Base-by-base conservation (phyloP, 2,113 vertebrate species). In the Daubentonia madagascariensis region DNA sequence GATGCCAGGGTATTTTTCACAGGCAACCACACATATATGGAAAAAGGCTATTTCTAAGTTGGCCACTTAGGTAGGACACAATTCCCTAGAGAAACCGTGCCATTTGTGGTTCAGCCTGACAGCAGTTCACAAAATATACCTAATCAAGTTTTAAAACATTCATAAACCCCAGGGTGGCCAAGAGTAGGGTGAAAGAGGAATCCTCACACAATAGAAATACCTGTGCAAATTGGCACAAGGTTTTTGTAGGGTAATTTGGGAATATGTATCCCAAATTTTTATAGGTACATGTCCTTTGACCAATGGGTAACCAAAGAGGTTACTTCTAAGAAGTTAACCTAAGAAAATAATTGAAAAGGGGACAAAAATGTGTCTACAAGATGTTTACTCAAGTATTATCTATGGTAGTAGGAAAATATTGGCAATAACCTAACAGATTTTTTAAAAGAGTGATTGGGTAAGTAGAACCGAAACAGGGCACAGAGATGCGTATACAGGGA, bases 331-430 rank as follows among this genome's bases (percentile, higher is more conserved):
- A 95, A 73, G 43, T 65, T 89, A 73, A 45, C 43, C 30, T 63
- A 68, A 91, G 63, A 76, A 89, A 85, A 95, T 93, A 89, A 83
- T 37, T 91, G n/a, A 73, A 93, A 84, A 72, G 22, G 10, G 3
- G 18, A 61, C 57, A 68, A 92, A 97, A n/a, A 35, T n/a, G 14
- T 65, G 13, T 57, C 10, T 67, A 37, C 3, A 65, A 48, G 22
- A 89, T 61, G 14, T 76, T 94, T 85, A 88, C 48, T 50, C 65
- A 93, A 81, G 57, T 52, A 59, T 59, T 91, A 80, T 94, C 75
- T 79, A 85, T 50, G 48, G 6, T 54, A 78, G 32, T 68, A 72
- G 32, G 30, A 90, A 96, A 97, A 92, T 92, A 73, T 3, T 85
- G 23, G 22, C 70, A 85, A 96, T 54, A 83, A 68, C 6, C 75